Evolutionary conservation across 92 coral and sea anemone genomes (phyloP).

Genomic region (Epizoanthus scotinus): DNA sequence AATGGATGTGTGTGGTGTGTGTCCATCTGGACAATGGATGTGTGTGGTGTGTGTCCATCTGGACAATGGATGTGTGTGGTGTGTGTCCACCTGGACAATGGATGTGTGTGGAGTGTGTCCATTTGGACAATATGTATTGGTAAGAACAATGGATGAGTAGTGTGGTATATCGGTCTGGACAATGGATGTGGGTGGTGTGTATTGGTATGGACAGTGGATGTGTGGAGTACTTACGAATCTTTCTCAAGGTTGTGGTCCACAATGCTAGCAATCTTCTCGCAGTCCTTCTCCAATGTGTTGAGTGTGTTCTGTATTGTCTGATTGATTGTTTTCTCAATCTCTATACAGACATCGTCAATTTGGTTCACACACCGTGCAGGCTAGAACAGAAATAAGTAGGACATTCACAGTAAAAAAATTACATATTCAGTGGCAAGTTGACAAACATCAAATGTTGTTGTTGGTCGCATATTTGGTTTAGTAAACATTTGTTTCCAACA

Average conservation of each 20-base stretch:
- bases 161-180: too few relatives aligned
- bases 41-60: too few relatives aligned
- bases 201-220: not conserved
- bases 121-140: not conserved
- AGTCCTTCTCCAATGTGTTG: conserved; percentile 94
- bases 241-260: conserved; percentile 78
- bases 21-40: too few relatives aligned
- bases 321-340: conserved; percentile 97
- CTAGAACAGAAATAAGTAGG: conserved; percentile 38
- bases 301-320: conserved; percentile 98
- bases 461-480: too few relatives aligned
- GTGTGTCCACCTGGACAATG: too few relatives aligned
- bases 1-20: not conserved
- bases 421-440: too few relatives aligned
- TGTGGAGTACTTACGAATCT: conserved; percentile 63
- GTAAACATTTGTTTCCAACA: too few relatives aligned
- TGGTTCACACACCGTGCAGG: conserved; percentile 98
- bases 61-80: too few relatives aligned
- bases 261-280: conserved; percentile 80
- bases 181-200: too few relatives aligned
- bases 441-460: too few relatives aligned
- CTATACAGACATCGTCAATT: conserved; percentile 88
- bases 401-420: not conserved
- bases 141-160: too few relatives aligned
- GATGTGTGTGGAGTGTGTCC: too few relatives aligned